Base-by-base conservation (phyloP, 2,797 vertebrate genomes). In the Luscinia luscinia region DNA sequence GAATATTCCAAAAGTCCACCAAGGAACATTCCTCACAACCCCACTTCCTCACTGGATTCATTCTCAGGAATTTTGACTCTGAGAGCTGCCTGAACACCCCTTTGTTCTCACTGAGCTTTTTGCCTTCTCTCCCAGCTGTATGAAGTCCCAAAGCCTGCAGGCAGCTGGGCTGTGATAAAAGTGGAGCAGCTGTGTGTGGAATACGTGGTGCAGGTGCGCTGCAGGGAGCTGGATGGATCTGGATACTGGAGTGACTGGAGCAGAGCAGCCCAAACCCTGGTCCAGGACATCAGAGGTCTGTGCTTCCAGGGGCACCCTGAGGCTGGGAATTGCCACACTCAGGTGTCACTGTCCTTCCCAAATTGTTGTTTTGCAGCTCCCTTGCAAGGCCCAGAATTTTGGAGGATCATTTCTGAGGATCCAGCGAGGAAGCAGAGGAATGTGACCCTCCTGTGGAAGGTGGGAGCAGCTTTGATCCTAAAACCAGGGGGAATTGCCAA, bases 191-290 rank as follows among this genome's bases (percentile, higher is more conserved):
- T 97, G 10, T 99, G 99, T 36, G 85, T 93, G 6, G 79, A 97
- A 15, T 98, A 99, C 4, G 83, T 93, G 6, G 98, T 98, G 11
- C 98, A 99, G 94, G 97, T 98, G 8, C 98, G 98, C 81, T 99
- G 99, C 96, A 97, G 86, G 75, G 96, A 97, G 27, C 51, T 67
- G 41, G 96, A 97, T 1, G 97, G 97, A 1, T 62, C 95, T 1
- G 98, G 98, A 9, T 98, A 98, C 93, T 99, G 99, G 99, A 99
- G 99, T 15, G 96, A 98, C 41, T 99, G 99, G 99, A 99, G 98
- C 54, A 63, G 72, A 12, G 55, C 98, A 7, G 96, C 97, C 45
- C 93, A 96, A 64, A 98, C 98, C 1, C 95, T 84, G 2, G 94
- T 99, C 32, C 96, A 84, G 54, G 99, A 98, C 89, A 97, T 98